These are phyloP conservation scores for Caenorhabditis inopinata DNA, from an alignment of 1,140 invertebrate genomes.

Conservation along the genomic window DNA sequence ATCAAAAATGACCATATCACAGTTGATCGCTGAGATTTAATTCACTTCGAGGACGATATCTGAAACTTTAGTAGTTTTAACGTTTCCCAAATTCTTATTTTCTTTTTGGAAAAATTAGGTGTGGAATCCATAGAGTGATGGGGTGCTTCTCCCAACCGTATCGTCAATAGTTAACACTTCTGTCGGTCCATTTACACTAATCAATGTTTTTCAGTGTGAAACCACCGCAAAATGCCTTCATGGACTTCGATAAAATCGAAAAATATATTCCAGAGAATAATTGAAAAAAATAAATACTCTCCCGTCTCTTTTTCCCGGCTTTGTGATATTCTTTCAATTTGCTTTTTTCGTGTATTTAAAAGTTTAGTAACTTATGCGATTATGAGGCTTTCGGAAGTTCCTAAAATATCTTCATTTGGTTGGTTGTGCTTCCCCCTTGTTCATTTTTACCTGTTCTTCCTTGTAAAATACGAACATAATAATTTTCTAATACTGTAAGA, in stretches of 20 bases:
- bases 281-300: neutral
- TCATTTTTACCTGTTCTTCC: neutral
- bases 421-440: neutral
- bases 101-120: too few species aligned
- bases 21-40: conserved; percentile 17
- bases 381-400: conserved; percentile 10
- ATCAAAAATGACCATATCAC: conserved; percentile 25
- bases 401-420: conserved; percentile 14
- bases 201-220: conserved; percentile 9
- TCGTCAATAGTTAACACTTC: neutral
- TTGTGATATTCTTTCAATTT: conserved; percentile 11
- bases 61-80: neutral
- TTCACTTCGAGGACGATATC: too few species aligned
- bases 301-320: neutral
- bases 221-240: neutral
- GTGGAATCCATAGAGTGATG: neutral
- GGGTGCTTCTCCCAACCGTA: neutral
- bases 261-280: neutral
- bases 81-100: too few species aligned
- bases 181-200: conserved; percentile 6
- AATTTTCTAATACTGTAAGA: neutral
- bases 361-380: conserved; percentile 27
- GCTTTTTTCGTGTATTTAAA: neutral
- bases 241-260: neutral
- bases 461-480: neutral